phyloP scores from a whole-genome alignment of 1,140 invertebrate genomes.

The Hylaeus anthracinus region DNA sequence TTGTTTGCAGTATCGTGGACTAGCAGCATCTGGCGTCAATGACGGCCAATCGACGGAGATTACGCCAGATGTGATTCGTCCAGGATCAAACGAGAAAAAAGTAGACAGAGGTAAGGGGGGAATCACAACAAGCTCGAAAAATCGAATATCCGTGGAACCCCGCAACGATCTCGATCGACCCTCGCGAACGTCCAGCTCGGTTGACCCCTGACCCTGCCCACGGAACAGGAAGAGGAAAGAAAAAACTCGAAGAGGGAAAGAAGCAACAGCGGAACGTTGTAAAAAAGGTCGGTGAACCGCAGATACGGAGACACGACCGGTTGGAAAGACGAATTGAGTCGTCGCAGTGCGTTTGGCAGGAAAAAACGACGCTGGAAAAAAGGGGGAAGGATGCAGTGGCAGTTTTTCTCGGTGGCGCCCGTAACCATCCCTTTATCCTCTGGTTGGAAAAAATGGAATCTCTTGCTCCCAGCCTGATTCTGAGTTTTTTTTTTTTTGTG shows the following conservation, averaged over 20 bases:
- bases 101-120: background rate
- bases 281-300: slow-evolving; percentile 66
- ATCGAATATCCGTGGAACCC: slow-evolving; percentile 30
- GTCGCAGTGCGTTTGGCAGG: slow-evolving; percentile 26
- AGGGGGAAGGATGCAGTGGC: slow-evolving; percentile 36
- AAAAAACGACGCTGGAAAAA: slow-evolving; percentile 46
- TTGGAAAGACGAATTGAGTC: slow-evolving; percentile 55
- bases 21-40: background rate
- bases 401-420: slow-evolving; percentile 58
- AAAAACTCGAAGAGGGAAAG: slow-evolving; percentile 15
- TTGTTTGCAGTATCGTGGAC: too few species aligned
- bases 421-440: slow-evolving; percentile 12
- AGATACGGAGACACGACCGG: slow-evolving; percentile 35
- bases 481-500: background rate
- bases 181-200: slow-evolving; percentile 6
- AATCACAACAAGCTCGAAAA: slow-evolving; percentile 24
- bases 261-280: slow-evolving; percentile 43
- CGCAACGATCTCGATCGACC: slow-evolving; percentile 24
- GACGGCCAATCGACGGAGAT: slow-evolving; percentile 23
- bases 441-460: background rate
- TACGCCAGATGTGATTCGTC: slow-evolving; percentile 34
- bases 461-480: background rate
- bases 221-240: slow-evolving; percentile 5
- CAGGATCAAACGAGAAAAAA: background rate
- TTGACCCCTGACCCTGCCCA: slow-evolving; percentile 14